Evolutionary conservation across 2,888 invertebrate species (phyloP).

Genomic region (Rhyacophila evoluta): DNA sequence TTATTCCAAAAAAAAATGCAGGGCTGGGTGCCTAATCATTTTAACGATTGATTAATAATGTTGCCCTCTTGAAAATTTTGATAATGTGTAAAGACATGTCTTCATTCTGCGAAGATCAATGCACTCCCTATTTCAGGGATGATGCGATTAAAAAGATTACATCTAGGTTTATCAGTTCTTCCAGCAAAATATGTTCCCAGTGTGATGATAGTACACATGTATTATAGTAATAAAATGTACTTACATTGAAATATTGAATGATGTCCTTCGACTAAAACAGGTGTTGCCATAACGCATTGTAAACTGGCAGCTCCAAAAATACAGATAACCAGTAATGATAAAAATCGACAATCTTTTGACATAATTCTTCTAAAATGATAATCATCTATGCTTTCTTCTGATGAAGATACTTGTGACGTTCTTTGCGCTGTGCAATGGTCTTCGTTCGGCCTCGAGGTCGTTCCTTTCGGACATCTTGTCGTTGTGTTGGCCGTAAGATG

Average conservation of each 20-base stretch:
- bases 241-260: constrained; percentile 12
- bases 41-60: too few relatives aligned
- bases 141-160: too few relatives aligned
- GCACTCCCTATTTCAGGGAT: too few relatives aligned
- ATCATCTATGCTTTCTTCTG: background rate
- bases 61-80: too few relatives aligned
- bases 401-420: background rate
- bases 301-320: background rate
- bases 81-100: too few relatives aligned
- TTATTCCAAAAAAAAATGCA: too few relatives aligned
- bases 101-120: too few relatives aligned
- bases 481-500: background rate
- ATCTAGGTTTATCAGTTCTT: too few relatives aligned
- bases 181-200: too few relatives aligned
- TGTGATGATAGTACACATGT: too few relatives aligned
- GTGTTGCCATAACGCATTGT: background rate
- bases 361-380: constrained; percentile 1
- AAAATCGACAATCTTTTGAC: background rate
- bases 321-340: background rate
- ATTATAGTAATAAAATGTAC: background rate
- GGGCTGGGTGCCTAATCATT: too few relatives aligned
- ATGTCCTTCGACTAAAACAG: constrained; percentile 15
- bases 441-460: background rate
- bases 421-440: background rate
- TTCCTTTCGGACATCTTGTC: background rate